Base-by-base conservation (phyloP, 2,113 vertebrate species). In the Sander lucioperca region DNA sequence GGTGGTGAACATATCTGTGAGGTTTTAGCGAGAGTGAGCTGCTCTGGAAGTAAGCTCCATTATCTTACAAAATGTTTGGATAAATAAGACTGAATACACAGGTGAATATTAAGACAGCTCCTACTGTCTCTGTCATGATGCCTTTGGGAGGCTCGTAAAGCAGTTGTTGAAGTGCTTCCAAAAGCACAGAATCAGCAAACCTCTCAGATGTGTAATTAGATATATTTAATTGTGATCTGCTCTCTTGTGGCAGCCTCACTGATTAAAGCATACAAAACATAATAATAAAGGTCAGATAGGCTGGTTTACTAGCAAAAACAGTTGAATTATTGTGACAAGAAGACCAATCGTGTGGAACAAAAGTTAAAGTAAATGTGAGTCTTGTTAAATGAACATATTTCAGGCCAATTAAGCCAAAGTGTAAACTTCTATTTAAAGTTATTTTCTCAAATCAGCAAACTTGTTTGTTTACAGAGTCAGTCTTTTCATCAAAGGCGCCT, bases 401-500 rank as follows among this genome's bases (percentile, higher is more conserved):
- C 23, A 45, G 36, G 53, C 45, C 45, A 73, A 81, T 69, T 74
- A 70, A 33, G 25, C n/a, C 57, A 48, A 62, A 65, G 74, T 47
- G 19, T 48, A 25, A 74, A 73, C 64, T 48, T 59, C 43, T 23
- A 70, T 86, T 70, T 66, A 56, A 74, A 78, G 43, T 64, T 61
- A 4, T 67, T 39, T 68, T 68, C 30, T 63, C 19, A 80, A 70
- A 76, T 66, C 33, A 27, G 63, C 11, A 58, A 59, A 65, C 58
- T 63, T 81, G 74, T 84, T 74, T 88, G 76, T 74, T 83, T 67
- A 67, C 45, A 85, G 47, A 50, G 48, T 33, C 14, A 2, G 9
- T 25, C 54, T 76, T 80, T 70, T 84, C 69, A 64, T 78, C 69
- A 75, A 83, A 85, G 78, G 59, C 5, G 2, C 62, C 62, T 83